Conservation (phyloP, 1,140 invertebrate species). For the Trichogramma pretiosum region DNA sequence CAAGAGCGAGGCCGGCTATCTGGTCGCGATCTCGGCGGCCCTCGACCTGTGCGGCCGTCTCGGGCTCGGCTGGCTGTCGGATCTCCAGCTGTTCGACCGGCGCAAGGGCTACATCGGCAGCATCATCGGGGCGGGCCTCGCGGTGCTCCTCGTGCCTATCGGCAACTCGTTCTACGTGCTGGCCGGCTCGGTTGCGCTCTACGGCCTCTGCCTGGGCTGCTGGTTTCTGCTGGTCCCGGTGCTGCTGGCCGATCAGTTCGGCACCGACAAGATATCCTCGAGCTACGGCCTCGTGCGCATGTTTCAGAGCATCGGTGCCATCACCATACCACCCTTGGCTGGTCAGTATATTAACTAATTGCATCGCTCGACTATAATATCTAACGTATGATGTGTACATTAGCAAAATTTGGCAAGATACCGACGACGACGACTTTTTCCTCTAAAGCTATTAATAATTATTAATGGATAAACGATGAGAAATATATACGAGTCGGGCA, state of each 20-base stretch:
- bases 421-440: too few species aligned
- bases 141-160: conserved; percentile 57
- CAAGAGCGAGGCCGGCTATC: conserved; percentile 58
- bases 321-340: conserved; percentile 61
- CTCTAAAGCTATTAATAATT: too few species aligned
- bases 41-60: conserved; percentile 61
- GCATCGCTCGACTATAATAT: too few species aligned
- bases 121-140: conserved; percentile 57
- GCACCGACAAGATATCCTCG: conserved; percentile 62
- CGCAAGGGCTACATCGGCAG: conserved; percentile 63
- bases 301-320: conserved; percentile 66
- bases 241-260: conserved; percentile 62
- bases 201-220: conserved; percentile 61
- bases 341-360: conserved; percentile 37
- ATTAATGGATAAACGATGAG: background rate
- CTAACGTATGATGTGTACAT: too few species aligned
- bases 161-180: conserved; percentile 55
- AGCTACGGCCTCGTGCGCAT: conserved; percentile 65
- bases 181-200: conserved; percentile 52
- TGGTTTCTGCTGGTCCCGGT: conserved; percentile 69
- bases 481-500: background rate
- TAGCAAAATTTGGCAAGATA: too few species aligned
- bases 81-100: conserved; percentile 60
- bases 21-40: conserved; percentile 64
- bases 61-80: conserved; percentile 60